Evolutionary conservation across 2,888 invertebrate genomes (phyloP), one percentile per base, ranked within the genome.

Genomic region (Toxonevra muliebris): DNA sequence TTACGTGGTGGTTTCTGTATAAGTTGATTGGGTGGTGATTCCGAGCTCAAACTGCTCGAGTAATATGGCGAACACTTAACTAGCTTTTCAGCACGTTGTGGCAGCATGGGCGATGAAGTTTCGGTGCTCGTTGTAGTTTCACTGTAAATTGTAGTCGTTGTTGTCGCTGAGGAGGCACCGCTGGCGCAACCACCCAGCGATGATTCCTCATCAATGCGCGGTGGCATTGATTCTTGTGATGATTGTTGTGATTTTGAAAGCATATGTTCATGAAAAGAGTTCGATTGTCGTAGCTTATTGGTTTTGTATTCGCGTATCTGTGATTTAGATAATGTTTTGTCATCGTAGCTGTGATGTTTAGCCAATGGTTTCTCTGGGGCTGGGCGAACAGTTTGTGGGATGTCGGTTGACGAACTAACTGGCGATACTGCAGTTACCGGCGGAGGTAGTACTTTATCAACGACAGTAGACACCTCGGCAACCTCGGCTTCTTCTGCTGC

Each of bases 41-140:
- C 92, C 0, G 91, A 91, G 79, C 92, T 92, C 52, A 92, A 84
- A 76, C 92, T 92, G 77, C 91, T 92, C 41, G 92, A 92, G 81
- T 92, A 92, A 79, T 92, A 92, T 0, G 92, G 91, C 1, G 92
- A 91, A 78, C 91, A 91, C 79, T 91, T 90, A 0, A 90, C 88
- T 42, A 91, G 82, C 73, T 88, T 88, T 59, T 88, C 84, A 5
- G 85, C 83, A 15, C 85, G 79, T 65, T 78, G 80, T 43, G 82
- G 80, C 79, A 84, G 76, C 77, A 82, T 80, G 19, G 86, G 84
- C 0, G 85, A 85, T 12, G 80, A 84, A 43, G 82, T 84, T 64
- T 83, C 84, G 5, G 84, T 82, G 69, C 82, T 83, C 42, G 79
- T 81, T 72, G 88, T 87, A 57, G 87, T 87, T 77, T 89, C 88